A percentile compares a stretch with the other conserved stretches of the same genome.
Conservation (phyloP, 2,888 invertebrate genomes). For the Tenodera sinensis region DNA sequence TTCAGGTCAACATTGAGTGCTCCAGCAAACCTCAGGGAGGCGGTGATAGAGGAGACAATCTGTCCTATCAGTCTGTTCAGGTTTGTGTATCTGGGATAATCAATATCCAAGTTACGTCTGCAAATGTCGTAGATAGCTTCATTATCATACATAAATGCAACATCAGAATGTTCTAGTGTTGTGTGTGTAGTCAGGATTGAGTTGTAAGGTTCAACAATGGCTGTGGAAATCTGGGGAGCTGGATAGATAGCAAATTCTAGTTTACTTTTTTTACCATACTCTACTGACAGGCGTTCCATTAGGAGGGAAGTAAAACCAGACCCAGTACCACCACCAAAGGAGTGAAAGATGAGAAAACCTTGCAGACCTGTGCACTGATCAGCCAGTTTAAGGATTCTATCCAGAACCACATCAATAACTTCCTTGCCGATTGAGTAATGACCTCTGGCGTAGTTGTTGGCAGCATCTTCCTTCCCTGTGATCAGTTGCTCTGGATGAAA, state of each 20-base stretch:
- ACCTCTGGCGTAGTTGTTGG: constrained; percentile 96
- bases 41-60: no score
- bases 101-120: no score
- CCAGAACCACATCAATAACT: constrained; percentile 54
- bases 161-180: no score
- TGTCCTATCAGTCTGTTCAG: no score
- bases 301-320: constrained; percentile 63
- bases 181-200: no score
- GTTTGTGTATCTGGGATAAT: no score
- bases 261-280: constrained; percentile 63
- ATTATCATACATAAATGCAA: no score
- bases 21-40: no score
- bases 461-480: constrained; percentile 95
- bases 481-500: constrained; percentile 78
- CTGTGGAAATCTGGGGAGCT: constrained; percentile 47
- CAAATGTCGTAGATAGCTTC: no score
- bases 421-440: constrained; percentile 70
- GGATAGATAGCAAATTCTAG: constrained; percentile 65
- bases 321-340: constrained; percentile 59
- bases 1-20: no score
- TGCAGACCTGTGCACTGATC: constrained; percentile 57
- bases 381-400: constrained; percentile 52
- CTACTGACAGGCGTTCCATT: constrained; percentile 63
- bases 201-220: no score
- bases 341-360: constrained; percentile 62